These are phyloP conservation scores for Oscarella lobularis DNA, from an alignment of 37 sponge, comb jelly and placozoan genomes.

Conservation along the genomic window DNA sequence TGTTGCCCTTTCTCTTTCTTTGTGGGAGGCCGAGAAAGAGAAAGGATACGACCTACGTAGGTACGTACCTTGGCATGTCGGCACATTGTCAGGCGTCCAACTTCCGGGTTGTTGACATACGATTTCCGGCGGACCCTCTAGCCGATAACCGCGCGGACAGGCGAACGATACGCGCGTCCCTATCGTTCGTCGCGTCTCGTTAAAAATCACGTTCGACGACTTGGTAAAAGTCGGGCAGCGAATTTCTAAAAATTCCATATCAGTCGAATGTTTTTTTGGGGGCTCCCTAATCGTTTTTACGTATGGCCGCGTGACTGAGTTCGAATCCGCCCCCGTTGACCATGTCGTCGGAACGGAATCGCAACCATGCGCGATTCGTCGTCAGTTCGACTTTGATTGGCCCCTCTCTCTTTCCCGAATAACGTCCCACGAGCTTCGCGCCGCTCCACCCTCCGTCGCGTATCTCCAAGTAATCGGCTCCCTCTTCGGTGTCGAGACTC, in stretches of 20 bases:
- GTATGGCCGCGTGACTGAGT: not conserved
- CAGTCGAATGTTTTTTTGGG: not conserved
- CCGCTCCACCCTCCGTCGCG: not conserved
- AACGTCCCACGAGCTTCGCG: not conserved
- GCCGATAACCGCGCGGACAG: not conserved
- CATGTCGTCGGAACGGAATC: not conserved
- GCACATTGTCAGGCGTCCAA: not conserved
- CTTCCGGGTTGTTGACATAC: not conserved
- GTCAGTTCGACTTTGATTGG: not conserved
- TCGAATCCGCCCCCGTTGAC: not conserved
- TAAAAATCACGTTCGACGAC: not conserved
- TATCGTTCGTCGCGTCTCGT: not conserved
- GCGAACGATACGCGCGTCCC: not conserved
- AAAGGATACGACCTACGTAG: too few relatives aligned
- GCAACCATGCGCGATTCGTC: not conserved
- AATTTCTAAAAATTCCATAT: not conserved
- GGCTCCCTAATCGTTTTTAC: not conserved
- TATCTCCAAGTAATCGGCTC: not conserved
- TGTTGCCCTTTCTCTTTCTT: too few relatives aligned
- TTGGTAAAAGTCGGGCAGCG: not conserved
- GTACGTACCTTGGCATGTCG: too few relatives aligned
- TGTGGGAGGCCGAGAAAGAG: too few relatives aligned
- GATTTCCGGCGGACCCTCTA: not conserved
- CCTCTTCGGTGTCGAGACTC: not conserved
- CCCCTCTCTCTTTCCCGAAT: not conserved